A percentile compares a stretch with the other conserved stretches of the same genome.
These are phyloP conservation scores for Willisornis vidua DNA, from an alignment of 2,113 vertebrate genomes.

Conservation along the genomic window DNA sequence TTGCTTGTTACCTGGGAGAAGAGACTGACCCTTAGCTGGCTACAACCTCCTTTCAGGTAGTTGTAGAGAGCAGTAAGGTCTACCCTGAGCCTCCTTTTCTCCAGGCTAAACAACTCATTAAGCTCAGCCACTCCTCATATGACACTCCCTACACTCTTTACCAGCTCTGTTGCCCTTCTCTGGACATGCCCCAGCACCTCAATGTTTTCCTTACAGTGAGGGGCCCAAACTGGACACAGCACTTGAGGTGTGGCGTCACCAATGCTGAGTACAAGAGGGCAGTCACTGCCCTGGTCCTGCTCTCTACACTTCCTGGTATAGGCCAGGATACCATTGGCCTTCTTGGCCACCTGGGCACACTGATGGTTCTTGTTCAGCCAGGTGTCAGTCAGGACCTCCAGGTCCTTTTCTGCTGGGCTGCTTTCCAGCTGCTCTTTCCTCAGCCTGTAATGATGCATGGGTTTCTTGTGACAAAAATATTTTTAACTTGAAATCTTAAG, in stretches of 20 bases:
- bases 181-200: not conserved
- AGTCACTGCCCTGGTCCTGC: not conserved
- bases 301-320: not conserved
- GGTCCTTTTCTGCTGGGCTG: not conserved
- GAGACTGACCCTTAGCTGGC: not conserved
- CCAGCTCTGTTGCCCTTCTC: too few relatives aligned
- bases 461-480: not conserved
- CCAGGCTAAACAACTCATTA: not conserved
- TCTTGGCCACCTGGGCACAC: not conserved
- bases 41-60: not conserved
- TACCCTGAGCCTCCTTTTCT: not conserved
- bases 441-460: not conserved
- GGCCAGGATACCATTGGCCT: not conserved
- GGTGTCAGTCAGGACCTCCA: not conserved
- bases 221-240: not conserved
- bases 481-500: not conserved
- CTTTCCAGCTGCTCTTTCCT: not conserved
- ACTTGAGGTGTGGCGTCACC: not conserved
- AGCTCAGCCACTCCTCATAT: not conserved
- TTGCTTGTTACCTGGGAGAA: not conserved
- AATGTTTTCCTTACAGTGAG: not conserved
- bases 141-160: not conserved
- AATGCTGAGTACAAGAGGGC: not conserved
- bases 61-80: too few relatives aligned
- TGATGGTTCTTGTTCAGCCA: not conserved